Evolutionary conservation across 2,888 invertebrate genomes (phyloP), one percentile per base, ranked within the genome.

Genomic region (Xestia xanthographa): DNA sequence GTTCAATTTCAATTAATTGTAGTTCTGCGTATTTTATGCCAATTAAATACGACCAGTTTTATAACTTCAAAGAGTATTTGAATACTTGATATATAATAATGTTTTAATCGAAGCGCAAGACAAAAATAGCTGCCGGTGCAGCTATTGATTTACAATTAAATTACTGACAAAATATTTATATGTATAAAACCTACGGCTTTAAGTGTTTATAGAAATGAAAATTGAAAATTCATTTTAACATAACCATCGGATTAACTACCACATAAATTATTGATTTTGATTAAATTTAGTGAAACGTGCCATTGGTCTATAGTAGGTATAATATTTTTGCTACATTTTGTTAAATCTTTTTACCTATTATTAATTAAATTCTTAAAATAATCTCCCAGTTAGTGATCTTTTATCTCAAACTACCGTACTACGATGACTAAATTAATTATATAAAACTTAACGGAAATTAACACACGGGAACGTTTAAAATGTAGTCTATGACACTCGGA

Each of bases 191-290:
- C 11, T 11, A n/a, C 34, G 22, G 29, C 20, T 60, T 58, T 34
- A 2, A 12, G 43, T 34, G 9, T 62, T 22, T 17, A 53, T 56
- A 8, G 43, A 66, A 66, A 72, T 56, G n/a, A 43, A 67, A 72
- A 45, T 45, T 45, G 20, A 34, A 48, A 71, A 26, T 63, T 14
- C 26, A 63, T 48, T 63, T 22, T 2, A 22, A 71, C 20, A 41
- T 26, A 26, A 9, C 38, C 26, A 48, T 63, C 14, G 3, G 3
- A 48, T 43, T 58, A 29, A 26, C 12, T 48, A 9, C 20, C 26
- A 48, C 4, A 26, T 20, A 63, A 4, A 2, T 58, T 17, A 63
- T 26, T 48, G 9, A 48, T 22, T 26, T 3, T 20, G 60, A 5
- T 26, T 12, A 17, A 60, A 45, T n/a, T 58, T 22, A n/a, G 38